Conservation (phyloP, 2,797 vertebrate genomes). For the Oreochromis grahami region DNA sequence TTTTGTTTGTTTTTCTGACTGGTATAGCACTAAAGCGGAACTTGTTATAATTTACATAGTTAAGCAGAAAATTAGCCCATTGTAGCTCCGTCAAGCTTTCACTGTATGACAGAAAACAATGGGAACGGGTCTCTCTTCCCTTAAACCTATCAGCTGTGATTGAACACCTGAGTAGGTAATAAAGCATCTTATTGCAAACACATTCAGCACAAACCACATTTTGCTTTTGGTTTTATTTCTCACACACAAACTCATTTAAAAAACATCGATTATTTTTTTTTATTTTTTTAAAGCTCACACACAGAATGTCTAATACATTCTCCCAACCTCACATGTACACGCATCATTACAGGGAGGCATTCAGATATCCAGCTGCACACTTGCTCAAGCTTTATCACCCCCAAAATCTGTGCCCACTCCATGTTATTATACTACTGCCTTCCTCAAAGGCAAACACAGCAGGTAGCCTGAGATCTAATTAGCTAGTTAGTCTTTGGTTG, state of each 20-base stretch:
- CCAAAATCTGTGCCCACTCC: not conserved
- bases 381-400: not conserved
- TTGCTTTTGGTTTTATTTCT: not conserved
- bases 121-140: not conserved
- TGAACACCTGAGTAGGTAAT: not conserved
- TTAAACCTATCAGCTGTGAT: not conserved
- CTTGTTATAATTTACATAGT: not conserved
- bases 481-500: constrained; percentile 51
- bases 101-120: not conserved
- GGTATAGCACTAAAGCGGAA: not conserved
- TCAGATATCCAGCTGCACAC: not conserved
- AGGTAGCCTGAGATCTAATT: constrained; percentile 54
- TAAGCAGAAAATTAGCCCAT: not conserved
- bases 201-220: not conserved
- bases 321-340: not conserved
- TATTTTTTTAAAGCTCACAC: not conserved
- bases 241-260: not conserved
- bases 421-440: constrained; percentile 15
- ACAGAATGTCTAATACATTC: not conserved
- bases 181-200: not conserved
- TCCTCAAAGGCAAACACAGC: constrained; percentile 50
- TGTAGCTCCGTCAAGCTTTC: not conserved
- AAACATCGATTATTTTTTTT: not conserved
- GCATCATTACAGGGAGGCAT: not conserved
- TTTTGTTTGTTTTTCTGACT: not conserved